Conservation (phyloP, 2,113 vertebrate genomes). For the Panurus biarmicus region DNA sequence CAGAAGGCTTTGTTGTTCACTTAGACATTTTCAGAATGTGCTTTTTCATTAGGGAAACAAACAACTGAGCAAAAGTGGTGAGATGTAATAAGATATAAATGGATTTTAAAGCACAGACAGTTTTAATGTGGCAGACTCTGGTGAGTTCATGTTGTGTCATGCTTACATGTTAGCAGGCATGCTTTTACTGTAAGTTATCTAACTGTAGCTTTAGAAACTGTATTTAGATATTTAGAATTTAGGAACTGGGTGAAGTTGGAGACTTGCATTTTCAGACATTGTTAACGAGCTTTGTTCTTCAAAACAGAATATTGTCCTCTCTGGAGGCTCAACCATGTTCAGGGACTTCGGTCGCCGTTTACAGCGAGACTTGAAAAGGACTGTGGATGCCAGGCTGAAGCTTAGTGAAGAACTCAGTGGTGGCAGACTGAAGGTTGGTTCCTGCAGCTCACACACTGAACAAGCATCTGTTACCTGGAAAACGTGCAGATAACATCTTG, state of each 20-base stretch:
- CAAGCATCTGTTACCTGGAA: background rate
- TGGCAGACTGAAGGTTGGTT: slow-evolving; percentile 89
- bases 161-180: background rate
- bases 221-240: background rate
- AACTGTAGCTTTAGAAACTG: background rate
- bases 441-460: background rate
- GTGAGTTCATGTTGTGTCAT: background rate
- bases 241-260: background rate
- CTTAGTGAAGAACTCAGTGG: slow-evolving; percentile 97
- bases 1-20: background rate
- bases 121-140: background rate
- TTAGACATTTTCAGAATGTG: background rate
- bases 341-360: slow-evolving; percentile 95
- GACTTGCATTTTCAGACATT: background rate
- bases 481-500: background rate
- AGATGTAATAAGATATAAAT: background rate
- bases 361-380: slow-evolving; percentile 94
- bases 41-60: background rate
- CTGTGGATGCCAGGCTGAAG: slow-evolving; percentile 93
- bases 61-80: background rate
- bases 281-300: background rate
- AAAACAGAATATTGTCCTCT: slow-evolving; percentile 88
- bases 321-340: slow-evolving; percentile 98
- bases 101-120: background rate
- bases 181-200: no score